Conservation (phyloP, 2,797 vertebrate species). For the Trematomus bernacchii region DNA sequence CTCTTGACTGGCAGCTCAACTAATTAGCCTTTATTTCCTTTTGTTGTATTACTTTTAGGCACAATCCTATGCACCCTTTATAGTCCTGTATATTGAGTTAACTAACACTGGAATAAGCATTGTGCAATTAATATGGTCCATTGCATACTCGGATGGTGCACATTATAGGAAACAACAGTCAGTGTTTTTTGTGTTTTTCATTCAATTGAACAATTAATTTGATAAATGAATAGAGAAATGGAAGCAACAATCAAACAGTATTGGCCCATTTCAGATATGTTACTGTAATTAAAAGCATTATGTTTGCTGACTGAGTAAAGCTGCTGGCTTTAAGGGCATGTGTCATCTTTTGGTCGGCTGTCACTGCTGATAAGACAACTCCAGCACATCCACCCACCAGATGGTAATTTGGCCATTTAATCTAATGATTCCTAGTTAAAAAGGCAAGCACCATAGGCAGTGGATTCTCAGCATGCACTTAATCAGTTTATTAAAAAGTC, state of each 20-base stretch:
- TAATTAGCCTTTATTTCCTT: slow-evolving; percentile 20
- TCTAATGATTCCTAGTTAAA: slow-evolving; percentile 42
- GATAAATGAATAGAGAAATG: neutral
- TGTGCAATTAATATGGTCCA: neutral
- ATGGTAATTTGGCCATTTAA: slow-evolving; percentile 39
- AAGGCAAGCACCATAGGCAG: slow-evolving; percentile 25
- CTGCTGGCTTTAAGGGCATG: slow-evolving; percentile 23
- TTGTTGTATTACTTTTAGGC: slow-evolving; percentile 32
- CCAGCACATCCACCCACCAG: slow-evolving; percentile 31
- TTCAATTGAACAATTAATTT: neutral
- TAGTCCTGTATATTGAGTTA: slow-evolving; percentile 6
- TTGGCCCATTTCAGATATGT: slow-evolving; percentile 11
- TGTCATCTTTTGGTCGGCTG: slow-evolving; percentile 29
- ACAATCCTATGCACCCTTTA: slow-evolving; percentile 2
- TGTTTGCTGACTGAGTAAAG: slow-evolving; percentile 24
- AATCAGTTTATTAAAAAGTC: slow-evolving; percentile 34
- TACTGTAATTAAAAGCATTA: slow-evolving; percentile 11
- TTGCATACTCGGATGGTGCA: neutral
- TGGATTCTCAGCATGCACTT: slow-evolving; percentile 3
- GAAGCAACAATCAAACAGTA: neutral
- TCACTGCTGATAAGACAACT: slow-evolving; percentile 46
- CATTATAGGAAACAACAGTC: slow-evolving; percentile 2
- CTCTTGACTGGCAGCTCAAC: slow-evolving; percentile 6
- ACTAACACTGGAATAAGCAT: slow-evolving; percentile 6
- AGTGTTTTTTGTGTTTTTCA: neutral